Evolutionary conservation across 2,113 vertebrate species (phyloP).

Genomic region (Xiphophorus hellerii): DNA sequence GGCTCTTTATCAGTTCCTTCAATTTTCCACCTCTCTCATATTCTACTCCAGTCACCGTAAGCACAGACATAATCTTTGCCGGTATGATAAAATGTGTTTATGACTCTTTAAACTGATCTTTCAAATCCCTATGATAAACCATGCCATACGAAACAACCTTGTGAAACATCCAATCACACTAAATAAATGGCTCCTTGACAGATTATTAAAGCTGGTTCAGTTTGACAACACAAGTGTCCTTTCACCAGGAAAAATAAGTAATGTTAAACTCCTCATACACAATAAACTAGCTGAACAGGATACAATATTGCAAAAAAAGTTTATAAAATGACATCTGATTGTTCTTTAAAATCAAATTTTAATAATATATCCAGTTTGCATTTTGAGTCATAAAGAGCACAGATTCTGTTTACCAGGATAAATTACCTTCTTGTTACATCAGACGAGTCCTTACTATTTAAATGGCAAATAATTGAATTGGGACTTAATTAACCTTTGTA

Average conservation of each 20-base stretch:
- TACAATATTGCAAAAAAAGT: neutral
- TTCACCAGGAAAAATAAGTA: conserved; percentile 28
- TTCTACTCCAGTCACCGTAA: neutral
- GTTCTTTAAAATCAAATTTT: neutral
- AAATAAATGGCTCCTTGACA: neutral
- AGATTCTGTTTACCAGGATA: neutral
- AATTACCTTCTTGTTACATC: neutral
- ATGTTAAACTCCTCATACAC: conserved; percentile 2
- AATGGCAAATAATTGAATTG: neutral
- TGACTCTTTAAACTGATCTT: neutral
- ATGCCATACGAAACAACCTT: neutral
- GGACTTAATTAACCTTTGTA: neutral
- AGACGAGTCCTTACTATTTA: neutral
- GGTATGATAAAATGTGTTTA: neutral
- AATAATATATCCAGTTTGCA: neutral
- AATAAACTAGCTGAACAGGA: neutral
- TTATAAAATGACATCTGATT: neutral
- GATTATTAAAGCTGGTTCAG: conserved; percentile 10
- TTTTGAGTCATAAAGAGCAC: neutral
- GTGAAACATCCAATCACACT: conserved; percentile 9
- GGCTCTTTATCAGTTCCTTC: neutral
- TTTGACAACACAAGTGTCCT: conserved; percentile 27
- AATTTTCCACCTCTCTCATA: neutral
- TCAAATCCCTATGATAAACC: neutral
- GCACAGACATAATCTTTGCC: neutral